Evolutionary conservation across 2,113 vertebrate genomes (phyloP).

Genomic region (Triplophysa tibetana): DNA sequence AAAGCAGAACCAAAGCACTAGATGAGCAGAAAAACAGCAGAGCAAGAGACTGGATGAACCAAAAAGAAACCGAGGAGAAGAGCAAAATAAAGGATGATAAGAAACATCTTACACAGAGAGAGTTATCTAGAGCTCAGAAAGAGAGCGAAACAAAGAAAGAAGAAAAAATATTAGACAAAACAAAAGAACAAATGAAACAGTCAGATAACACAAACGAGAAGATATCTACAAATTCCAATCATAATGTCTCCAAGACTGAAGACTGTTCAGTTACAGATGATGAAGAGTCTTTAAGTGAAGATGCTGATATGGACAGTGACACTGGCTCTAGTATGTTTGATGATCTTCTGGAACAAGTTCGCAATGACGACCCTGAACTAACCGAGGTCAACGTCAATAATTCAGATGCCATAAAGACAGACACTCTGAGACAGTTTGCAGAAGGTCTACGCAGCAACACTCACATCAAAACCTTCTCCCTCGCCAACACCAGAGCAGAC

Average conservation of each 20-base stretch:
- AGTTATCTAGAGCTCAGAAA: slow-evolving; percentile 12
- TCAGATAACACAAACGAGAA: slow-evolving; percentile 28
- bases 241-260: slow-evolving; percentile 3
- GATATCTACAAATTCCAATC: slow-evolving; percentile 3
- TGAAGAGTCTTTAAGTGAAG: slow-evolving; percentile 41
- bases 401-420: slow-evolving; percentile 80
- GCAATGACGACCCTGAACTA: slow-evolving; percentile 76
- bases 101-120: background rate
- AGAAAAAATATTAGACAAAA: slow-evolving; percentile 4
- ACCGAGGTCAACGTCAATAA: slow-evolving; percentile 86
- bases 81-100: slow-evolving; percentile 1
- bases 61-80: slow-evolving; percentile 14
- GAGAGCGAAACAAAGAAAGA: slow-evolving; percentile 30
- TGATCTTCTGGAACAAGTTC: slow-evolving; percentile 80
- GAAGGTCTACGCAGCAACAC: slow-evolving; percentile 85
- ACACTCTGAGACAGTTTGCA: slow-evolving; percentile 81
- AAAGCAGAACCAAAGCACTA: slow-evolving; percentile 31
- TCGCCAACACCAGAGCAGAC: slow-evolving; percentile 83
- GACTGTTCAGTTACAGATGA: slow-evolving; percentile 22
- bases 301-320: slow-evolving; percentile 62
- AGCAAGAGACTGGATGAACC: slow-evolving; percentile 18
- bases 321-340: slow-evolving; percentile 80
- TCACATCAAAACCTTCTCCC: slow-evolving; percentile 73
- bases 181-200: slow-evolving; percentile 10
- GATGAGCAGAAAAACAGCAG: slow-evolving; percentile 35